Evolutionary conservation across 2,888 invertebrate species (phyloP).

Genomic region (Hydropsyche betteni): DNA sequence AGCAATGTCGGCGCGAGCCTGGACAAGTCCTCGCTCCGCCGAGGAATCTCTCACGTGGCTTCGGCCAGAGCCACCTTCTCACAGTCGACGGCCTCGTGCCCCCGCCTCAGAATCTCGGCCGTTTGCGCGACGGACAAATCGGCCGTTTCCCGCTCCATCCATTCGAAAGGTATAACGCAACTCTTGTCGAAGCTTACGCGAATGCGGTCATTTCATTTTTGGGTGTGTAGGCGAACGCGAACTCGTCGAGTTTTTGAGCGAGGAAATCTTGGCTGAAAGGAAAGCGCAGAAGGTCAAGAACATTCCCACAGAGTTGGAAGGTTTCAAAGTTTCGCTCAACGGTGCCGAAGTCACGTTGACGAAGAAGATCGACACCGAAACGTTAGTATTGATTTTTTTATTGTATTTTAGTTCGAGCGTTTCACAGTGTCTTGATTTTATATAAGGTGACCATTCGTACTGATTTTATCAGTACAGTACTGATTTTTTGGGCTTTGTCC

Average conservation of each 20-base stretch:
- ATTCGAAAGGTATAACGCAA: neutral
- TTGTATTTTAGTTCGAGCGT: neutral
- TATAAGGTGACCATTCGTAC: too few relatives aligned
- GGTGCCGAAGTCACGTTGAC: constrained; percentile 87
- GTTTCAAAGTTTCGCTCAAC: constrained; percentile 80
- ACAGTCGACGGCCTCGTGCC: neutral
- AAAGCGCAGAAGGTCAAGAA: constrained; percentile 81
- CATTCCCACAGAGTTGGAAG: constrained; percentile 80
- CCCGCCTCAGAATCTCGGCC: neutral
- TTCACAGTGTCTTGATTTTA: too few relatives aligned
- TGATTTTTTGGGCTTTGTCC: too few relatives aligned
- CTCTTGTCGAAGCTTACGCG: too few relatives aligned
- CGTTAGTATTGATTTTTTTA: constrained; percentile 59
- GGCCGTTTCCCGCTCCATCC: neutral
- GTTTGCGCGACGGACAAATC: neutral
- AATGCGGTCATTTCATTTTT: neutral
- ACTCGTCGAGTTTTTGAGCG: constrained; percentile 88
- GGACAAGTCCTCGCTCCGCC: neutral
- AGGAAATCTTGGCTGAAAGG: constrained; percentile 92
- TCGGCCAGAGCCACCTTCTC: neutral
- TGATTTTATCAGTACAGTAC: too few relatives aligned
- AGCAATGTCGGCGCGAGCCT: neutral
- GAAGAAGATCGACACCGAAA: constrained; percentile 76
- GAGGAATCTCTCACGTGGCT: neutral
- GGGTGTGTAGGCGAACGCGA: constrained; percentile 78